phyloP scores from a whole-genome alignment of 2,797 vertebrate genomes.

The Rousettus madagascariensis region DNA sequence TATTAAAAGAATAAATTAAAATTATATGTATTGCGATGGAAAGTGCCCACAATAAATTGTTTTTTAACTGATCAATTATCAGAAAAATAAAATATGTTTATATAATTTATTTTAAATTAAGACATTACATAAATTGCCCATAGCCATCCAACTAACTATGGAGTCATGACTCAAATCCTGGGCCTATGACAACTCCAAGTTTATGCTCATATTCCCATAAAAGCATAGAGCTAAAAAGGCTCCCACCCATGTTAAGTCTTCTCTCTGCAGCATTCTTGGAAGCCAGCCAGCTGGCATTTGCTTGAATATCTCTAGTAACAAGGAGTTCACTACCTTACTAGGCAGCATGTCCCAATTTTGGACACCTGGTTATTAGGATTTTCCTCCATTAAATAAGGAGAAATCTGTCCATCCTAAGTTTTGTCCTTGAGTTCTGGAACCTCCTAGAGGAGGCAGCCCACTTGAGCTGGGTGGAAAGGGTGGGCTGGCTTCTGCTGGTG shows the following conservation, averaged over 20 bases:
- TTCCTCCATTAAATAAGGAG: neutral
- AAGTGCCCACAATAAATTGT: neutral
- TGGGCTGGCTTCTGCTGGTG: neutral
- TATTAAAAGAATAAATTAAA: neutral
- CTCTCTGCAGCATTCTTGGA: neutral
- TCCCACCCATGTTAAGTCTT: neutral
- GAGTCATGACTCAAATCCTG: neutral
- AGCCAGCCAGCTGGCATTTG: neutral
- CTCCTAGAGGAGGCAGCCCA: neutral
- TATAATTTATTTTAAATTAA: conserved; percentile 24
- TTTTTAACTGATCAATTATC: neutral
- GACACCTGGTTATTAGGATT: neutral
- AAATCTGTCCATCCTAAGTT: neutral
- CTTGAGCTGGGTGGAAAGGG: neutral
- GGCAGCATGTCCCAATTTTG: neutral
- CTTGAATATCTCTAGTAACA: neutral
- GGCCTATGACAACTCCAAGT: neutral
- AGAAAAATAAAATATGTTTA: conserved; percentile 12
- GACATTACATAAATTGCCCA: neutral
- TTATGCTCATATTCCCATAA: neutral
- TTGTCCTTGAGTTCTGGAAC: neutral
- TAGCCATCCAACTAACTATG: neutral
- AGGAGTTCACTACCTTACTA: neutral
- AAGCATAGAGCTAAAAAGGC: neutral
- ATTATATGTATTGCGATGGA: neutral